Evolutionary conservation across 2,797 vertebrate genomes (phyloP), one percentile per base, ranked within the genome.

Genomic region (Sebastes trivittatus): DNA sequence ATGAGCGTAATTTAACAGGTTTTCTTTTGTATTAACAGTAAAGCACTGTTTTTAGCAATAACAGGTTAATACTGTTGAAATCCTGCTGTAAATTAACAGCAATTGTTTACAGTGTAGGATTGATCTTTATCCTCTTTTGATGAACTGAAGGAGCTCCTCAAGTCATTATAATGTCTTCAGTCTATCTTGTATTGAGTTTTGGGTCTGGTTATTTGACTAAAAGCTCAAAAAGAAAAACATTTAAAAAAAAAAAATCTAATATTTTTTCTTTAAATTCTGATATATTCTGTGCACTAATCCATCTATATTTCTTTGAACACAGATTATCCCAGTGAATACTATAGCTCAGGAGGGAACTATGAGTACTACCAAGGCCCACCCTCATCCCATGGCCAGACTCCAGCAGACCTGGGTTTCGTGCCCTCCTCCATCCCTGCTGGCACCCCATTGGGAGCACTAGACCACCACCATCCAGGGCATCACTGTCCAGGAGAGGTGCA

Each of bases 241-340:
- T n/a, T 7, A 1, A 18, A 62, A 59, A n/a, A 7, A 23, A 49
- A 18, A 25, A 23, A 46, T 36, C 34, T 18, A 49, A 8, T 27
- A 5, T 32, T 5, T 65, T 20, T n/a, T 18, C 3, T 75, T 60
- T 16, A 10, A 58, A 52, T 67, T 29, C 22, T 54, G 20, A 25
- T 16, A 11, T 3, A 30, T 11, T 13, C 11, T 8, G 36, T 65
- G 11, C 25, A 25, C 52, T 88, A 75, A 87, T 72, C 61, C 67
- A 38, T 20, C 46, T 52, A 4, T 42, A 6, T 88, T 34, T 59
- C 9, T 25, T 11, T 82, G 25, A 52, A 29, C 80, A 0, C 95
- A 98, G 98, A 99, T 92, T 99, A 98, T 93, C 97, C 97, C 83
- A 96, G 95, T 38, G 98, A 99, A 91, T 99, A 98, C 92, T 99